Evolutionary conservation across 2,797 vertebrate species (phyloP).

Genomic region (Sebastes hopkinsi): DNA sequence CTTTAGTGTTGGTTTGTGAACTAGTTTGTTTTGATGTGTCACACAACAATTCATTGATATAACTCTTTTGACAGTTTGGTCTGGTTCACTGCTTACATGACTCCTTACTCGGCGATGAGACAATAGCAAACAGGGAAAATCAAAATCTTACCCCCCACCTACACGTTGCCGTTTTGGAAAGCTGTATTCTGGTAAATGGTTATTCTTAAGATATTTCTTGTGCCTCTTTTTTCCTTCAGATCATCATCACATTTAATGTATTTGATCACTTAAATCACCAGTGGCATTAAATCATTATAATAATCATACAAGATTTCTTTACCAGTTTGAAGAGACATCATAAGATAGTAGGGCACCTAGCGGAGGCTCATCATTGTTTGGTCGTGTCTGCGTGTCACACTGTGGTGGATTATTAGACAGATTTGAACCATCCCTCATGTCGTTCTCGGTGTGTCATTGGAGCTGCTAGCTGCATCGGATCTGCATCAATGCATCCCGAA

Average conservation of each 20-base stretch:
- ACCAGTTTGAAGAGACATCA: slow-evolving; percentile 34
- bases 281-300: slow-evolving; percentile 84
- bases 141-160: slow-evolving; percentile 87
- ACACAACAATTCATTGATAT: slow-evolving; percentile 82
- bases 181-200: slow-evolving; percentile 91
- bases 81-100: slow-evolving; percentile 92
- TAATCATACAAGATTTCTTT: slow-evolving; percentile 69
- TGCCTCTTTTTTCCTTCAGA: slow-evolving; percentile 76
- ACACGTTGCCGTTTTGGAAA: slow-evolving; percentile 89
- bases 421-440: slow-evolving; percentile 77
- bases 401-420: slow-evolving; percentile 72
- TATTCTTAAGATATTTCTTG: slow-evolving; percentile 84
- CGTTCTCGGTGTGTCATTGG: slow-evolving; percentile 73
- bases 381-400: slow-evolving; percentile 80
- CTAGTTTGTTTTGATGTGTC: slow-evolving; percentile 75
- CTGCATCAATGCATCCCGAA: slow-evolving; percentile 81
- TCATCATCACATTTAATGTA: slow-evolving; percentile 83
- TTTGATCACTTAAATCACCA: slow-evolving; percentile 87
- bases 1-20: slow-evolving; percentile 55
- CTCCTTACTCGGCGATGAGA: slow-evolving; percentile 88
- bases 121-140: slow-evolving; percentile 90
- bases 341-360: slow-evolving; percentile 42
- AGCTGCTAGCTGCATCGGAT: slow-evolving; percentile 73
- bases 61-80: slow-evolving; percentile 90
- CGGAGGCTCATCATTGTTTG: slow-evolving; percentile 81